These are phyloP conservation scores for Cryptotis parvus DNA, from an alignment of 2,113 vertebrate genomes.

Conservation along the genomic window DNA sequence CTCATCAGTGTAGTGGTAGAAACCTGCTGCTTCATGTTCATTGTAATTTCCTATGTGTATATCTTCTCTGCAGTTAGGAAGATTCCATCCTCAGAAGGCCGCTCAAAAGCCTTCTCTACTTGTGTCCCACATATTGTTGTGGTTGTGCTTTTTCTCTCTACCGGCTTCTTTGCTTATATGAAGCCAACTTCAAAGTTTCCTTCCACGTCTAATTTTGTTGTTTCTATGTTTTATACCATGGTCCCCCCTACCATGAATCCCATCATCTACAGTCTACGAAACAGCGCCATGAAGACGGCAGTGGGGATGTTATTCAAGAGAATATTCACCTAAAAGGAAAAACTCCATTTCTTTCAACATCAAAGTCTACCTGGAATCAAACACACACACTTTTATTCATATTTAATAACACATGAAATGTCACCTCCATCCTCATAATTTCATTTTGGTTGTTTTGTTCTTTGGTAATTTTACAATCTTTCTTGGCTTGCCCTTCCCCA, in stretches of 20 bases:
- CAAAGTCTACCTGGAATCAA: no score
- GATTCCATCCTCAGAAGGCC: not conserved
- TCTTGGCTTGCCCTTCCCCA: no score
- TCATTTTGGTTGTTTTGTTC: no score
- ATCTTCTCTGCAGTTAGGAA: not conserved
- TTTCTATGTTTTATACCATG: not conserved
- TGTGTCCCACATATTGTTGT: not conserved
- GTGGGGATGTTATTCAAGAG: not conserved
- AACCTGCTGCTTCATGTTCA: not conserved
- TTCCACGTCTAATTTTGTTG: not conserved
- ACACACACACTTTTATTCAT: no score
- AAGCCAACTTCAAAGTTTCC: not conserved
- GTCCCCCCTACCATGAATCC: not conserved
- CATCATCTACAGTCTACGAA: conserved; percentile 1
- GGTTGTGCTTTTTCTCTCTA: not conserved
- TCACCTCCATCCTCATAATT: no score
- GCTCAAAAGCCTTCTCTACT: not conserved
- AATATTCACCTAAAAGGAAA: not conserved
- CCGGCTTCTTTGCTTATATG: not conserved
- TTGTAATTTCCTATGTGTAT: not conserved
- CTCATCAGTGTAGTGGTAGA: not conserved
- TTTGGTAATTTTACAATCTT: no score
- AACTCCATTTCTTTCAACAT: not conserved
- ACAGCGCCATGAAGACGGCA: not conserved
- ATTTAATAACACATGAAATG: no score